Conservation (phyloP, 2,888 invertebrate species). For the Cephus pulcher region DNA sequence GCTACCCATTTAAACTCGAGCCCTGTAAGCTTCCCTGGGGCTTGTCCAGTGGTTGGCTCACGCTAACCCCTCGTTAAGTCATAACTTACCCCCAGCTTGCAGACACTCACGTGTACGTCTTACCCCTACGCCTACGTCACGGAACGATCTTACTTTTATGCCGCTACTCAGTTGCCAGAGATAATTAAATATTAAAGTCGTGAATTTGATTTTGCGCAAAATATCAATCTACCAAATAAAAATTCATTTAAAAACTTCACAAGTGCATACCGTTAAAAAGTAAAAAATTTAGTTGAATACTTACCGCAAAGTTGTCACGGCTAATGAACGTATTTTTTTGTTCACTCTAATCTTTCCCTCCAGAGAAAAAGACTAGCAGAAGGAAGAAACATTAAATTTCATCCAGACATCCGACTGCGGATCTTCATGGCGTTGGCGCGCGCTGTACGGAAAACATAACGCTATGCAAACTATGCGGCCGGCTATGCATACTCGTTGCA, state of each 20-base stretch:
- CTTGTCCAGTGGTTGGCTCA: constrained; percentile 55
- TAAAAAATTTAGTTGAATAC: not conserved
- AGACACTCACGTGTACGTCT: constrained; percentile 29
- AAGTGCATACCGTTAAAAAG: not conserved
- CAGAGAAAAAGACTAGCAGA: not conserved
- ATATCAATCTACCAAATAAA: not conserved
- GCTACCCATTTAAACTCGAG: constrained; percentile 56
- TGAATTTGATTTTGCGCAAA: not conserved
- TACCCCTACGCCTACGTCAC: constrained; percentile 13
- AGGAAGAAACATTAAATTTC: not conserved
- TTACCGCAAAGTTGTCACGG: not conserved
- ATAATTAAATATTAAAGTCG: constrained; percentile 35
- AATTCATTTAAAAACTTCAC: not conserved
- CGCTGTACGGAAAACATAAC: constrained; percentile 21
- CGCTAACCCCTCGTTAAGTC: constrained; percentile 66
- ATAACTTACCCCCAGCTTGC: constrained; percentile 60
- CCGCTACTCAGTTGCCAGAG: constrained; percentile 22
- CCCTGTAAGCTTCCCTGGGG: constrained; percentile 54
- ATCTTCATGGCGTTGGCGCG: not conserved
- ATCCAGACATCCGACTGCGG: not conserved
- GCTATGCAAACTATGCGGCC: constrained; percentile 31
- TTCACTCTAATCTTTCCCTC: not conserved
- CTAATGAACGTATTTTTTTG: constrained; percentile 1
- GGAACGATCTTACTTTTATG: constrained; percentile 35
- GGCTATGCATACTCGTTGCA: constrained; percentile 19